These are phyloP conservation scores for Callospermophilus lateralis DNA, from an alignment of 2,113 vertebrate species.

Conservation along the genomic window DNA sequence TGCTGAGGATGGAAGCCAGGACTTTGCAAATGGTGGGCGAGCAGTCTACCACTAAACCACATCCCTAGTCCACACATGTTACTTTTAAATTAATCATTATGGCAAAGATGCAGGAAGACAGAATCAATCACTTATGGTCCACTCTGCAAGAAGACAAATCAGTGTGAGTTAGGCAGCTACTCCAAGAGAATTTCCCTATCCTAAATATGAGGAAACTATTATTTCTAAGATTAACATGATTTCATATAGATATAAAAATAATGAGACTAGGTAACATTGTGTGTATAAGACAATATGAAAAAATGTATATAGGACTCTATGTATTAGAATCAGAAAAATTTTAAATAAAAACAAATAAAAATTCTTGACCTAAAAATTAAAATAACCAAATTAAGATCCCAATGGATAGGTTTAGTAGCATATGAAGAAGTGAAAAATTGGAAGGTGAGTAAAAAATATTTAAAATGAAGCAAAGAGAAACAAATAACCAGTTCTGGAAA, in stretches of 20 bases:
- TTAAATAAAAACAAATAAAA: not conserved
- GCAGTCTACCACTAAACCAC: not conserved
- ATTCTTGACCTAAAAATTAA: not conserved
- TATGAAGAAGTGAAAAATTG: not conserved
- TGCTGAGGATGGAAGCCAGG: not conserved
- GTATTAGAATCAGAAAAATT: not conserved
- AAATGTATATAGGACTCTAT: not conserved
- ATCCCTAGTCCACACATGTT: not conserved
- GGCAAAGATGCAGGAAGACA: not conserved
- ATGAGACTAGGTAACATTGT: not conserved
- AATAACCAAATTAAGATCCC: not conserved
- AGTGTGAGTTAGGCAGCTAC: not conserved
- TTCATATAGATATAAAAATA: not conserved
- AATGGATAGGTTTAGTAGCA: not conserved
- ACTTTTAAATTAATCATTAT: constrained; percentile 47
- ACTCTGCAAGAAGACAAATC: not conserved
- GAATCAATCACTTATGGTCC: not conserved
- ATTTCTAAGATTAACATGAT: constrained; percentile 1
- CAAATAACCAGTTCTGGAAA: constrained; percentile 10
- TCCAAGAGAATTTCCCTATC: not conserved
- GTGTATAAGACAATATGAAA: not conserved
- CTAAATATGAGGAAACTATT: not conserved
- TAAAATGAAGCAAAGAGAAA: not conserved
- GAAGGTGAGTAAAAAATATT: constrained; percentile 11
- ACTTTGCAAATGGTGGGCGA: no score